Percentiles rank a stretch among this genome's conserved stretches.
phyloP scores from a whole-genome alignment of 2,797 vertebrate species.

The Gymnocypris eckloni region DNA sequence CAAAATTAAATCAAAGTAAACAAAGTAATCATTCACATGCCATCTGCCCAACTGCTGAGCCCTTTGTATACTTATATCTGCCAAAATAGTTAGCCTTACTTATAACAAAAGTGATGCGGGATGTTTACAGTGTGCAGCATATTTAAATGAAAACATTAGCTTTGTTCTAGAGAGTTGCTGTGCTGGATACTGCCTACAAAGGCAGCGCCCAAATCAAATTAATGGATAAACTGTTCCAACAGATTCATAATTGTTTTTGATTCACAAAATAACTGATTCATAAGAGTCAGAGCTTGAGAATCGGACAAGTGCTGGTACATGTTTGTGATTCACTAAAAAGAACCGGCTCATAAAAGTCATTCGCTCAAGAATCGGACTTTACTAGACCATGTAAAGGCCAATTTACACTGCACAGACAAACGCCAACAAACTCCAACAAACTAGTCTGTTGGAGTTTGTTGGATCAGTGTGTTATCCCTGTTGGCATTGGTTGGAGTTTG shows the following conservation, averaged over 20 bases:
- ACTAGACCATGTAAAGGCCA: neutral
- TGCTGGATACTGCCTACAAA: neutral
- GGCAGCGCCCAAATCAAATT: neutral
- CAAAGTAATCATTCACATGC: constrained; percentile 79
- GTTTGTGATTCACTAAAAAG: neutral
- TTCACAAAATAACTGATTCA: neutral
- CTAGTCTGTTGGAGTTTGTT: too few relatives aligned
- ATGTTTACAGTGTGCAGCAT: constrained; percentile 8
- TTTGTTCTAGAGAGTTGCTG: neutral
- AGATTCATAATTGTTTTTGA: neutral
- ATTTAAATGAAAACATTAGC: constrained; percentile 35
- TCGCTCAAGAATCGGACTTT: too few relatives aligned
- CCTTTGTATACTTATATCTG: constrained; percentile 51
- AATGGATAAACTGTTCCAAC: neutral
- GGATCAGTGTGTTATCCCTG: too few relatives aligned
- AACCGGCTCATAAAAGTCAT: neutral
- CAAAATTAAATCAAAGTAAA: constrained; percentile 80
- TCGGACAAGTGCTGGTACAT: neutral
- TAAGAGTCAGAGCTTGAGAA: neutral
- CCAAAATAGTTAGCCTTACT: constrained; percentile 52
- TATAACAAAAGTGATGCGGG: constrained; percentile 47
- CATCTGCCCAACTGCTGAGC: constrained; percentile 57
- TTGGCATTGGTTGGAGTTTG: too few relatives aligned
- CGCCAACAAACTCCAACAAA: too few relatives aligned
- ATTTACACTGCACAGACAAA: too few relatives aligned